Conservation (phyloP, 2,888 invertebrate genomes). For the Diplolepis rosae region DNA sequence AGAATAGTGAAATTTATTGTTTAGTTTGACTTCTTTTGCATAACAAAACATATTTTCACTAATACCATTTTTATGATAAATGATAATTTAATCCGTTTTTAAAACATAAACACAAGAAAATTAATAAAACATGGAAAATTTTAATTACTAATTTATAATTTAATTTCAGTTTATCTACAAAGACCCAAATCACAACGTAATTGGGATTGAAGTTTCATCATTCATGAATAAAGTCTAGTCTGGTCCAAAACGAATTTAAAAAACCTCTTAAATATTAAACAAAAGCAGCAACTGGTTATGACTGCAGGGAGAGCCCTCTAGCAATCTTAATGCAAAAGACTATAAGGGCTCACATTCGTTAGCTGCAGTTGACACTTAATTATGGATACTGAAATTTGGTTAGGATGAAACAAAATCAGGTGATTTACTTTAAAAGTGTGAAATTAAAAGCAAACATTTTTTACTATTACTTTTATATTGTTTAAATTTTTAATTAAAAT, state of each 20-base stretch:
- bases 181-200: too few species aligned
- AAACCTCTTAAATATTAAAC: neutral
- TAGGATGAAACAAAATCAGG: neutral
- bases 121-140: too few species aligned
- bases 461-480: too few species aligned
- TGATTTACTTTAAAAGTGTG: neutral
- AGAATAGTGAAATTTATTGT: too few species aligned
- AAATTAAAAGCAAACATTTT: neutral
- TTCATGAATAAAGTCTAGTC: neutral
- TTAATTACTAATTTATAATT: too few species aligned
- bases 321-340: neutral
- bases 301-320: neutral
- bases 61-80: too few species aligned
- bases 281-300: neutral
- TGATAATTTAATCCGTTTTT: too few species aligned
- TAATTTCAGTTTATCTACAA: too few species aligned
- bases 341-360: neutral
- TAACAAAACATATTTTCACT: too few species aligned
- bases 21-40: too few species aligned
- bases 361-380: slow-evolving; percentile 7
- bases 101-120: too few species aligned
- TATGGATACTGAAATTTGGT: neutral
- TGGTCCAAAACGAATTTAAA: neutral
- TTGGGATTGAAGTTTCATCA: neutral
- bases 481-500: too few species aligned